Base-by-base conservation (phyloP, 2,888 invertebrate genomes). In the Theodoxus fluviatilis region DNA sequence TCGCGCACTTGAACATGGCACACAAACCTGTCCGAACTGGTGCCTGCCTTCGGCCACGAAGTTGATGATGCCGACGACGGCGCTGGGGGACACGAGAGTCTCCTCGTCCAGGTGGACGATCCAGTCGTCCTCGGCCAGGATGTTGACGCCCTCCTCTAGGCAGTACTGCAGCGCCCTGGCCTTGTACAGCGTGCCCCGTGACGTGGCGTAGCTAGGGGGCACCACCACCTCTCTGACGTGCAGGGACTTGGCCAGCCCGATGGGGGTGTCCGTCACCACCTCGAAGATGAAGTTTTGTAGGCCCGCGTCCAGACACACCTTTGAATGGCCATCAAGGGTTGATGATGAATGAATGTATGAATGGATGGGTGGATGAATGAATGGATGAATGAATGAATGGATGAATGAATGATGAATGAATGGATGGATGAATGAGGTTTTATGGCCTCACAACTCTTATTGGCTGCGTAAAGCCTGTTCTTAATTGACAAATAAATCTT, bases 91-190 rank as follows among this genome's bases (percentile, higher is more conserved):
- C 33, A 83, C 72, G 0, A 83, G 52, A 0, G 82, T 82, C 73
- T 83, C 83, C 71, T 83, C 83, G 69, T 83, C 83, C 35, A 83
- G 71, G 71, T 83, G 83, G 1, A 83, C 79, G 31, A 83, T 81
- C 82, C 82, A 83, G 71, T 83, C 83, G 69, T 79, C 78, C 33
- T 82, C 79, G 0, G 76, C 75, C 22, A 83, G 68, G 33, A 80
- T 75, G 67, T 80, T 78, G 0, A 82, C 72, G 25, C n/a, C n/a
- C n/a, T n/a, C n/a, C n/a, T n/a, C n/a, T 12, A 82, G 73, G 70
- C 80, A 81, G 65, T 80, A 83, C 64, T 83, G 81, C n/a, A 83
- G 72, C 12, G 82, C 82, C 25, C 83, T 70, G 0, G 83, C 82
- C 71, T 83, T 83, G 69, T 78, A 81, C n/a, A 77, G 66, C 1